A percentile compares a stretch with the other conserved stretches of the same genome.
These are phyloP conservation scores for Isoperla grammatica DNA, from an alignment of 2,888 invertebrate genomes.

Conservation along the genomic window DNA sequence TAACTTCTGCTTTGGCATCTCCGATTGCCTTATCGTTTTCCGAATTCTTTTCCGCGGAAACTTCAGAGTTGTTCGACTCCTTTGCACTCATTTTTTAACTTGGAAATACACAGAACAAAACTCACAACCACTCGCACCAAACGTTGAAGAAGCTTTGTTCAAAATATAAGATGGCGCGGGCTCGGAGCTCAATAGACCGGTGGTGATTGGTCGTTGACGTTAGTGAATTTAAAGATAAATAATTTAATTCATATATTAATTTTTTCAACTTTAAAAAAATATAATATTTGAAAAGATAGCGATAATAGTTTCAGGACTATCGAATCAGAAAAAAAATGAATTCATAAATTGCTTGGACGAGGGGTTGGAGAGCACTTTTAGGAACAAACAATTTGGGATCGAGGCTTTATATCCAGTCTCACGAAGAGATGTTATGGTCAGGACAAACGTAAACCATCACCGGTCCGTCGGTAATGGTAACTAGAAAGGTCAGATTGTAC, in stretches of 20 bases:
- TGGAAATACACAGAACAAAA: too few species aligned
- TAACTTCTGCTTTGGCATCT: slow-evolving; percentile 75
- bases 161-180: slow-evolving; percentile 76
- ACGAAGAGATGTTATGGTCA: slow-evolving; percentile 25
- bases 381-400: slow-evolving; percentile 39
- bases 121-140: slow-evolving; percentile 27
- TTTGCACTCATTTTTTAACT: slow-evolving; percentile 62
- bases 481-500: too few species aligned
- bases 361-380: slow-evolving; percentile 61
- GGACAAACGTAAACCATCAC: slow-evolving; percentile 31
- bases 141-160: slow-evolving; percentile 61
- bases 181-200: slow-evolving; percentile 31
- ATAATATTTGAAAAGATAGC: neutral
- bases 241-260: neutral
- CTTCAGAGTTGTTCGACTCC: slow-evolving; percentile 72
- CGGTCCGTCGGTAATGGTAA: too few species aligned
- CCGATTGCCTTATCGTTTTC: slow-evolving; percentile 66
- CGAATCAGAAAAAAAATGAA: slow-evolving; percentile 35
- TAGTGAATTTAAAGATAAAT: slow-evolving; percentile 21
- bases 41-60: slow-evolving; percentile 75
- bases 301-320: neutral
- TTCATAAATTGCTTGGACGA: slow-evolving; percentile 46
- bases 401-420: slow-evolving; percentile 37
- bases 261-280: slow-evolving; percentile 13
- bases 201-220: slow-evolving; percentile 35